Percentiles rank a stretch among this genome's conserved stretches.
Conservation (phyloP, 2,797 vertebrate species). For the Takifugu rubripes region DNA sequence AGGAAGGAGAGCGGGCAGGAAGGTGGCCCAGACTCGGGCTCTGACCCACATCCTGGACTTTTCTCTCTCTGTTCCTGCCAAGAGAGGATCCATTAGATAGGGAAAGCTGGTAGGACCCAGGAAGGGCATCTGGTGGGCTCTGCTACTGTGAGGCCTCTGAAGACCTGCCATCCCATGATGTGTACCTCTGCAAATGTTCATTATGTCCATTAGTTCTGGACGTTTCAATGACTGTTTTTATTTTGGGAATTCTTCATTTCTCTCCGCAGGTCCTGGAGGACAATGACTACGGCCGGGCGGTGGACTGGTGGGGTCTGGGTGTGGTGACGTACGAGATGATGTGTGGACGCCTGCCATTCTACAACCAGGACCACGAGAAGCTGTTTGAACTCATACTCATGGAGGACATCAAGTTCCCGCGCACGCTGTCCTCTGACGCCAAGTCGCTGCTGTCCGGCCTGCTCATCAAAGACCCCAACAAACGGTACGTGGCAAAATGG, state of each 20-base stretch:
- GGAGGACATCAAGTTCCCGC: constrained; percentile 98
- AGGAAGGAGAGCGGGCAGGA: constrained; percentile 29
- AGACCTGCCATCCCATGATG: constrained; percentile 54
- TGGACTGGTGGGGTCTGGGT: constrained; percentile 97
- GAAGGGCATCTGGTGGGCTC: constrained; percentile 43
- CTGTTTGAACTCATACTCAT: constrained; percentile 96
- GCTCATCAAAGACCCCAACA: constrained; percentile 98
- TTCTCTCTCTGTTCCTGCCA: constrained; percentile 51
- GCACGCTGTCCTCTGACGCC: constrained; percentile 91
- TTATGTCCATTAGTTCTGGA: not conserved
- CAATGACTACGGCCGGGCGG: constrained; percentile 93
- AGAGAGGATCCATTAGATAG: constrained; percentile 45
- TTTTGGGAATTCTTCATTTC: no score
- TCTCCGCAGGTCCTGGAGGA: constrained; percentile 88
- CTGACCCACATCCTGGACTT: constrained; percentile 1
- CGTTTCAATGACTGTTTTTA: not conserved
- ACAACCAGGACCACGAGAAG: constrained; percentile 99
- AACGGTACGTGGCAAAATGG: constrained; percentile 73
- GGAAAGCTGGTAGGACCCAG: constrained; percentile 49
- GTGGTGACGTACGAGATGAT: constrained; percentile 99
- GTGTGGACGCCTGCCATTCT: constrained; percentile 94
- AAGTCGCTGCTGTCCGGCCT: constrained; percentile 96
- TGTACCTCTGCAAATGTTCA: constrained; percentile 31
- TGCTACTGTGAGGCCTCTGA: constrained; percentile 48
- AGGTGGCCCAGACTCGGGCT: constrained; percentile 17